Percentiles rank a stretch among this genome's conserved stretches.
These are phyloP conservation scores for Aurelia aurita DNA, from an alignment of 30 jellyfish, hydroid and myxozoan species.

Conservation along the genomic window DNA sequence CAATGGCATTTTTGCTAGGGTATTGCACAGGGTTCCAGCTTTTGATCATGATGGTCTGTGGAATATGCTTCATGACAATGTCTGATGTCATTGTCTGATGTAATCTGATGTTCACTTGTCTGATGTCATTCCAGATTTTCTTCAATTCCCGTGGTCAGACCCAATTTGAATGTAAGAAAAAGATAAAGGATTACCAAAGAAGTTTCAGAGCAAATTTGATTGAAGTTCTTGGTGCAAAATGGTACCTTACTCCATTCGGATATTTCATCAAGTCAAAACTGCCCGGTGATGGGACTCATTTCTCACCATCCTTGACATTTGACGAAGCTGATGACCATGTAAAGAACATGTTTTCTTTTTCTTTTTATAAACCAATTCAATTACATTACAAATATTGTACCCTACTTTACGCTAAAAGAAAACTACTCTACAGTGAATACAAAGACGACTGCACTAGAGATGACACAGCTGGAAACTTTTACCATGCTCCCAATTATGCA, in stretches of 20 bases:
- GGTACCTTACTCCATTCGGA: constrained; percentile 82
- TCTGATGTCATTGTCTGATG: too few relatives aligned
- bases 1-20: constrained; percentile 80
- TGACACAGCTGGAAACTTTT: too few relatives aligned
- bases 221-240: constrained; percentile 83
- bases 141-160: constrained; percentile 96
- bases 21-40: constrained; percentile 62
- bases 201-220: constrained; percentile 66
- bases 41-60: constrained; percentile 68
- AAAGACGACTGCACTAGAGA: too few relatives aligned
- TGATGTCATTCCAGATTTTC: constrained; percentile 83
- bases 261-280: constrained; percentile 70
- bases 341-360: too few relatives aligned
- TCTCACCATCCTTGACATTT: constrained; percentile 13
- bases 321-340: constrained; percentile 15
- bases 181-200: constrained; percentile 51
- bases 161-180: constrained; percentile 93
- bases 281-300: constrained; percentile 94
- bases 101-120: constrained; percentile 86
- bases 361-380: too few relatives aligned
- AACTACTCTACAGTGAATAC: too few relatives aligned
- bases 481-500: too few relatives aligned
- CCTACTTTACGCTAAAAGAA: too few relatives aligned
- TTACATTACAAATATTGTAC: too few relatives aligned
- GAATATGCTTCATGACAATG: constrained; percentile 82